A percentile compares a stretch with the other conserved stretches of the same genome.
phyloP scores from a whole-genome alignment of 2,113 vertebrate species.

The Microtus oregoni region DNA sequence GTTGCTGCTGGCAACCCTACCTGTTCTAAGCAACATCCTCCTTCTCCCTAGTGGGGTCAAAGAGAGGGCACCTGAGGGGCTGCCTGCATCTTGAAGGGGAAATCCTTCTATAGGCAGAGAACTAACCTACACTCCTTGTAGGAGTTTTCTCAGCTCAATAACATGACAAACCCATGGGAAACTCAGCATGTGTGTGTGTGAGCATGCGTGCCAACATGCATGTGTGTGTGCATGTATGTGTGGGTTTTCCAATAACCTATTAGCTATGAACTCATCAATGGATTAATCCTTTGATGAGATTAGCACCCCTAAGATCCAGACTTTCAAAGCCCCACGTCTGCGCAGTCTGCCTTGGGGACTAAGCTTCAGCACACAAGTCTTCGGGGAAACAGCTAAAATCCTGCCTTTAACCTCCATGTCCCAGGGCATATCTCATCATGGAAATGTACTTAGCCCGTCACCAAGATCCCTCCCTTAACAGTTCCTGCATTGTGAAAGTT shows the following conservation, averaged over 20 bases:
- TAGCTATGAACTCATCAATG: background rate
- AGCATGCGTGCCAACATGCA: too few relatives aligned
- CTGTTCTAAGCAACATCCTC: background rate
- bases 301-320: background rate
- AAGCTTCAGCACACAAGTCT: background rate
- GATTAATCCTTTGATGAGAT: background rate
- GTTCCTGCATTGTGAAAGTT: background rate
- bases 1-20: background rate
- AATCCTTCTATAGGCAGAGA: background rate
- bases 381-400: background rate
- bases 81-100: background rate
- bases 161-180: background rate
- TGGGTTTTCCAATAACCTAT: background rate
- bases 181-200: background rate
- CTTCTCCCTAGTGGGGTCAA: background rate
- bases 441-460: background rate
- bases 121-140: background rate
- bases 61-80: background rate
- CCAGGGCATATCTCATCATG: background rate
- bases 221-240: background rate
- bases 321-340: too few relatives aligned
- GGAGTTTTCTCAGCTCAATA: background rate
- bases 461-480: background rate
- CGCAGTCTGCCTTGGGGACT: too few relatives aligned
- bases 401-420: background rate